Evolutionary conservation across 1,140 invertebrate species (phyloP), one percentile per base, ranked within the genome.

Genomic region (Aphaenogaster ashmeadi): DNA sequence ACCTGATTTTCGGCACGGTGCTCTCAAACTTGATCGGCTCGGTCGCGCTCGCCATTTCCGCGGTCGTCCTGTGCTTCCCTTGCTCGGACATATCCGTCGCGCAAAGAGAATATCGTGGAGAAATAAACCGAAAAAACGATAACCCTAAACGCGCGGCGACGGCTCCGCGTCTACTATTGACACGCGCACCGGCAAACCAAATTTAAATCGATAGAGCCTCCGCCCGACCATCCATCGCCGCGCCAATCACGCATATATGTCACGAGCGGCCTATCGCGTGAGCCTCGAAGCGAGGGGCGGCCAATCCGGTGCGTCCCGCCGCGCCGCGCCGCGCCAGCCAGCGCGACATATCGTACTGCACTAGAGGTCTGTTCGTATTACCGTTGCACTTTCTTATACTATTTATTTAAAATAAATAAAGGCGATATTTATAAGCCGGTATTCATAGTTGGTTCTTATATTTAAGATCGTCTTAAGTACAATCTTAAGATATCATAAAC

Each of bases 161-260:
- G 91, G 89, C 72, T 89, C 60, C 78, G 66, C 79, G 88, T 91
- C 88, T 71, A 90, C 88, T 92, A 91, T 90, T 89, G 79, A 90
- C 80, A 81, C 91, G 89, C 90, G 89, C 91, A 89, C 93, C 93
- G 94, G 92, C 91, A 93, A 94, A 93, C 93, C 92, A 94, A 94
- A 95, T 95, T 95, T 95, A 95, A 95, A 95, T 95, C 94, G 93
- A 95, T 95, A 95, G 89, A 92, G 93, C 93, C 94, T 93, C 94
- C 93, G 93, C 93, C 91, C 90, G 56, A 62, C 27, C 54, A 15
- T 56, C 69, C 69, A 58, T 54, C 60, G 13, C n/a, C 77, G 52
- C n/a, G 41, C 52, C 80, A 83, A 83, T 74, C 50, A 15, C 21
- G n/a, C 7, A 41, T 21, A 41, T 21, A 1, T 58, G 18, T 1